Conservation (phyloP, 2,113 vertebrate species). For the Lagopus leucura region DNA sequence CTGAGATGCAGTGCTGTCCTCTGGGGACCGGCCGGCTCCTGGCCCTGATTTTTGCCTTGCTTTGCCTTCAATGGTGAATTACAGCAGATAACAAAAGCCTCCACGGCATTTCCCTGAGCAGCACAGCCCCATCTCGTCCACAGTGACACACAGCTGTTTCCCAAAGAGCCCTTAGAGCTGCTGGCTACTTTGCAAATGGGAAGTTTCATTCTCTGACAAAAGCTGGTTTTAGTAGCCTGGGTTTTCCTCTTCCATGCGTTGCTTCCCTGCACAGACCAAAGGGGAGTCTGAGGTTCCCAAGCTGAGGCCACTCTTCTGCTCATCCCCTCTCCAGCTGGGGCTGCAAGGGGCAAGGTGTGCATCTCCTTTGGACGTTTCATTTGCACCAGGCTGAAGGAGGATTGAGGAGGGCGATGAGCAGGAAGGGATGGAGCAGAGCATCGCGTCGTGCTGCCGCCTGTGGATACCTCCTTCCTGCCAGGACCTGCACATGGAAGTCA, state of each 20-base stretch:
- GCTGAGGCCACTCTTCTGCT: neutral
- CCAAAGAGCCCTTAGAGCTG: neutral
- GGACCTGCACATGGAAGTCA: neutral
- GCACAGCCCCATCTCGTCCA: neutral
- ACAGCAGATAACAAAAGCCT: neutral
- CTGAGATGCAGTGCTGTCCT: neutral
- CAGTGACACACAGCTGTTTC: rapidly evolving
- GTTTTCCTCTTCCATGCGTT: rapidly evolving
- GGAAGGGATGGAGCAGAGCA: neutral
- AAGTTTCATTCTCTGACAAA: neutral
- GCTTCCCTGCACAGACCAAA: neutral
- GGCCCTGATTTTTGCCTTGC: neutral
- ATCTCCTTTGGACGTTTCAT: neutral
- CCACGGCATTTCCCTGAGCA: neutral
- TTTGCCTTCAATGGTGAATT: neutral
- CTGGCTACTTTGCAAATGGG: neutral
- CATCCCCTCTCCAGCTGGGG: neutral
- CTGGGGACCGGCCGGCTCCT: neutral
- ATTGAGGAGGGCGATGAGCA: neutral
- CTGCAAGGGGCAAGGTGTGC: neutral
- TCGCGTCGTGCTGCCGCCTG: neutral
- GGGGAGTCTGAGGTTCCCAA: neutral
- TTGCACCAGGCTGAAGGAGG: neutral
- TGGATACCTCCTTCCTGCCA: neutral
- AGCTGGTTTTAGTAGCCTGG: neutral